Evolutionary conservation across 53 echinoderm and acorn worm genomes (phyloP), one percentile per base, ranked within the genome.

Genomic region (Echinarachnius parma): DNA sequence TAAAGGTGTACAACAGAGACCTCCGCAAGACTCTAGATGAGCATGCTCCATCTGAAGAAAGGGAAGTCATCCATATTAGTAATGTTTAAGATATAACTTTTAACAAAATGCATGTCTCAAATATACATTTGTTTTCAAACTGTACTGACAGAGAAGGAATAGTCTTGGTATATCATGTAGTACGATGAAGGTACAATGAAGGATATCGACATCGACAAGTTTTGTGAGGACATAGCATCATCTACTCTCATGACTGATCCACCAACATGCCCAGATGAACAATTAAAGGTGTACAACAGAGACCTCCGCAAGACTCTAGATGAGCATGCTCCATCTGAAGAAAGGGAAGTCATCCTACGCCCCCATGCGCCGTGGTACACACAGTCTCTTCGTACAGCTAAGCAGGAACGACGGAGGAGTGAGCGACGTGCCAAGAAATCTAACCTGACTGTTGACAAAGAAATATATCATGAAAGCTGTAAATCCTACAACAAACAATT

Each of bases 291-390:
- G 11, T 64, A 64, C n/a, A 28, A 64, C 46, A 9, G 18, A 64
- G 64, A 64, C 24, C 46, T 64, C 27, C 64, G 46, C 1, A 19
- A 23, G 28, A 46, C 46, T 46, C 25, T 64, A 15, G 64, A 64
- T 64, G 13, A 45, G 42, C 46, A 44, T 25, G 47, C 64, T 14
- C 64, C 64, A 27, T 11, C 27, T 26, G 28, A 45, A 26, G 64
- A 64, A 28, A 64, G 16, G 3, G 46, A 64, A 2, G 46, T 64
- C 15, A 46, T 64, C 9, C 29, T 64, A 15, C 24, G 64, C 26
- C 64, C 28, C 13, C 11, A 46, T 45, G 64, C 64, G 25, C 64
- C 64, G 44, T 64, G 64, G 64, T 64, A 64, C 42, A 46, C 46
- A 24, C 8, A 64, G 46, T 27, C 27, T 18, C 46, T 64, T 11